Percentiles rank a stretch among this genome's conserved stretches.
These are phyloP conservation scores for Ptyas mucosa DNA, from an alignment of 2,113 vertebrate species.

Conservation along the genomic window DNA sequence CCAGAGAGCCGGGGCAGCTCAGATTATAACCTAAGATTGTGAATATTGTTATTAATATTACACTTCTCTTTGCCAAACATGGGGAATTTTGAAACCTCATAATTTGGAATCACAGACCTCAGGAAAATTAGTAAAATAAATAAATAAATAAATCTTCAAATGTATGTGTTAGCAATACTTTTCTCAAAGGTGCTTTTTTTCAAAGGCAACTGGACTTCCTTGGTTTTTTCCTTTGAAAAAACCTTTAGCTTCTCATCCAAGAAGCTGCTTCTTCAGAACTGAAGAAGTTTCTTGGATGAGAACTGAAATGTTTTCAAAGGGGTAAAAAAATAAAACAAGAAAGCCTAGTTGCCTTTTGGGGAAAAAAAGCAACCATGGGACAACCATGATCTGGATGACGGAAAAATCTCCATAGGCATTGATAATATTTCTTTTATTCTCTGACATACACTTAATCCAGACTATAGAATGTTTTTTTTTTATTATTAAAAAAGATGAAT, in stretches of 20 bases:
- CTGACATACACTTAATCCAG: not conserved
- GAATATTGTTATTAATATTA: not conserved
- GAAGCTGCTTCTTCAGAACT: not conserved
- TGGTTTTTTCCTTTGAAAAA: not conserved
- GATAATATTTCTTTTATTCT: not conserved
- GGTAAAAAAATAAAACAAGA: not conserved
- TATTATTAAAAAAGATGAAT: not conserved
- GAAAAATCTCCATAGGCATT: not conserved
- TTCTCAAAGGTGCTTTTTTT: not conserved
- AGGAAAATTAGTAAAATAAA: not conserved
- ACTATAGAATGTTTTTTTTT: not conserved
- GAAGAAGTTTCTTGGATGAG: not conserved
- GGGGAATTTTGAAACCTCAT: not conserved
- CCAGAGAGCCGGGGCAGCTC: too few relatives aligned
- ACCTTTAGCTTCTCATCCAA: not conserved
- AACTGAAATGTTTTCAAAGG: not conserved
- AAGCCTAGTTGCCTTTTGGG: not conserved
- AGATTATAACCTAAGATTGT: not conserved
- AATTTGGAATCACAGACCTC: not conserved
- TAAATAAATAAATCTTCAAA: not conserved
- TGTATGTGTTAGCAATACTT: not conserved
- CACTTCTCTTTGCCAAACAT: not conserved
- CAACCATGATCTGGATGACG: not conserved
- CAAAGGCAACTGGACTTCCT: not conserved
- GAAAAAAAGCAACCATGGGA: not conserved